Evolutionary conservation across 1,140 invertebrate species (phyloP).

Genomic region (Thereuonema tuberculata): DNA sequence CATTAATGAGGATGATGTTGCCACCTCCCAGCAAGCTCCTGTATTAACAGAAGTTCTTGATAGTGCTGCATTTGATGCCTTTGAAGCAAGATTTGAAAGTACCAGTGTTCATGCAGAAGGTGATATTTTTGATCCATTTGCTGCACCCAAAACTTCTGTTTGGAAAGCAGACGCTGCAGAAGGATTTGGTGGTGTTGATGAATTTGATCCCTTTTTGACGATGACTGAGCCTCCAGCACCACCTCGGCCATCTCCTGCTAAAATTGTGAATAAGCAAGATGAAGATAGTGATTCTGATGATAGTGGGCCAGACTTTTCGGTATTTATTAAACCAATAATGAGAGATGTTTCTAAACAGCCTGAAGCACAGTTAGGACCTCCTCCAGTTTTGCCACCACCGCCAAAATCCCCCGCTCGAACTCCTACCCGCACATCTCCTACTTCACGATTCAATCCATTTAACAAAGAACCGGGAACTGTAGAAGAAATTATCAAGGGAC

Average conservation of each 20-base stretch:
- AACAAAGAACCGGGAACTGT: slow-evolving; percentile 45
- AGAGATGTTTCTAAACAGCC: slow-evolving; percentile 6
- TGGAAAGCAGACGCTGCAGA: slow-evolving; percentile 6
- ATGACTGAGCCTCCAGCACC: slow-evolving; percentile 54
- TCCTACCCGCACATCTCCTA: slow-evolving; percentile 19
- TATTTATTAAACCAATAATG: slow-evolving; percentile 47
- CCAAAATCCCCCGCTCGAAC: slow-evolving; percentile 2
- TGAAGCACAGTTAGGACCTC: background rate
- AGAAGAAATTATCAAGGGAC: slow-evolving; percentile 23
- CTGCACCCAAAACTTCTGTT: slow-evolving; percentile 10
- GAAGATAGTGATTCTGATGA: slow-evolving; percentile 61
- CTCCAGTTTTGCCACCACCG: slow-evolving; percentile 6
- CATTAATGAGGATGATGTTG: background rate
- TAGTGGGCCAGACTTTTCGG: slow-evolving; percentile 51
- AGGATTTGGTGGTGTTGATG: slow-evolving; percentile 40
- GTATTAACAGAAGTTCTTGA: slow-evolving; percentile 18
- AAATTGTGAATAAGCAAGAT: slow-evolving; percentile 37
- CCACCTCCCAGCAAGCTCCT: background rate
- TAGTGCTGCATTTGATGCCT: slow-evolving; percentile 26
- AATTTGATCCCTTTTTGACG: slow-evolving; percentile 67
- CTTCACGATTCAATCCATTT: slow-evolving; percentile 60
- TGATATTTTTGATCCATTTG: slow-evolving; percentile 28
- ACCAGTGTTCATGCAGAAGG: slow-evolving; percentile 27
- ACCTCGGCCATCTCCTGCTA: slow-evolving; percentile 38
- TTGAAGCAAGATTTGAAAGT: slow-evolving; percentile 56